These are phyloP conservation scores for Indri indri DNA, from an alignment of 2,113 vertebrate species.

Conservation along the genomic window DNA sequence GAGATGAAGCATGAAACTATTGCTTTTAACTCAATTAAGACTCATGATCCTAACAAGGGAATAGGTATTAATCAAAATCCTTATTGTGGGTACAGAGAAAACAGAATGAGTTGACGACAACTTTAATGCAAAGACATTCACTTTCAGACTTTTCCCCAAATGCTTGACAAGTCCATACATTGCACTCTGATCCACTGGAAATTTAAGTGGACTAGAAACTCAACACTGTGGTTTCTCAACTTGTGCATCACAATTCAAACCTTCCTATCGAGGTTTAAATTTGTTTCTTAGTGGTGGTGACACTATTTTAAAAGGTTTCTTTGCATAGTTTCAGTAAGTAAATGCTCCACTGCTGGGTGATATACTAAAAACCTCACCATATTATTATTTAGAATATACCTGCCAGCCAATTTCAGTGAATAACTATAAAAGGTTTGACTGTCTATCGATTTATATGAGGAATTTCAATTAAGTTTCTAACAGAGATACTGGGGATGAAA, in stretches of 20 bases:
- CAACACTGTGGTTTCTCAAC: background rate
- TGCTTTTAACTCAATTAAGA: conserved; percentile 35
- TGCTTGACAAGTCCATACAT: background rate
- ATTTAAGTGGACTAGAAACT: background rate
- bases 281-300: background rate
- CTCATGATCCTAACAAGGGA: background rate
- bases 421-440: conserved; percentile 9
- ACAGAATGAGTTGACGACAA: background rate
- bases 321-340: background rate
- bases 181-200: background rate
- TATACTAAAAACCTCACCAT: background rate
- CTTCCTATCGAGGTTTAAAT: background rate
- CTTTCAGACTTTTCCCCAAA: background rate
- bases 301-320: background rate
- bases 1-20: background rate
- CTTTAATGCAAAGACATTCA: background rate
- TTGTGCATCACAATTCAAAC: background rate
- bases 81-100: background rate
- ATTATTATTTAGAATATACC: conserved; percentile 18
- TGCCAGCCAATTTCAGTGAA: conserved; percentile 1
- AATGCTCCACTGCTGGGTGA: background rate
- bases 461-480: conserved; percentile 34
- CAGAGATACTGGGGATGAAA: background rate
- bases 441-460: background rate
- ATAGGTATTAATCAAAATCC: background rate